Evolutionary conservation across 2,888 invertebrate species (phyloP).

Genomic region (Anoncus sp.): DNA sequence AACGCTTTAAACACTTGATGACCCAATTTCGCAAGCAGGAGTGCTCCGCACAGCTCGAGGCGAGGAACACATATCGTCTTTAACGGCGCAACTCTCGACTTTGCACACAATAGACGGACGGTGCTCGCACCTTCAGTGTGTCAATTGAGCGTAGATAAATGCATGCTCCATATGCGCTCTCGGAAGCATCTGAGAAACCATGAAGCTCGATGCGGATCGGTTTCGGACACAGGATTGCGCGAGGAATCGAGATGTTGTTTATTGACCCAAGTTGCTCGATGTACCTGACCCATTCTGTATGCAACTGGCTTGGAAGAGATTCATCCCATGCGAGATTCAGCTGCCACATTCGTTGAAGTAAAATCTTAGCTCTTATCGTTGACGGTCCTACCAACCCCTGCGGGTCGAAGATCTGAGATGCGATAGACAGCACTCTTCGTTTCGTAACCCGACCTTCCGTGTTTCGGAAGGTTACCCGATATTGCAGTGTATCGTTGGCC

Average conservation of each 20-base stretch:
- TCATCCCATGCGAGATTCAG: neutral
- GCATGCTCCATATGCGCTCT: conserved; percentile 50
- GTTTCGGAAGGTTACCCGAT: too few relatives aligned
- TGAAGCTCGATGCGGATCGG: conserved; percentile 47
- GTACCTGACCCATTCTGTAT: neutral
- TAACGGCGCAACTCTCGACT: conserved; percentile 42
- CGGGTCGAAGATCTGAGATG: too few relatives aligned
- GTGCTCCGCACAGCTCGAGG: conserved; percentile 37
- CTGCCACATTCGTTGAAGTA: too few relatives aligned
- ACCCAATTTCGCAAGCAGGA: conserved; percentile 5
- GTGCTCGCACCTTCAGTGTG: neutral
- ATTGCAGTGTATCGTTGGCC: too few relatives aligned
- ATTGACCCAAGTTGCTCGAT: conserved; percentile 10
- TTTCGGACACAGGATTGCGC: neutral
- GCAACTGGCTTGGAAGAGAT: neutral
- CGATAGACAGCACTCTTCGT: too few relatives aligned
- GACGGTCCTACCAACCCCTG: too few relatives aligned
- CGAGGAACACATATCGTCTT: conserved; percentile 35
- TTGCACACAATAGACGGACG: conserved; percentile 23
- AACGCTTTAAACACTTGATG: conserved; percentile 14
- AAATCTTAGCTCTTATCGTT: too few relatives aligned
- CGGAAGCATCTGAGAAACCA: conserved; percentile 62
- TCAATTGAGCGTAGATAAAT: conserved; percentile 33
- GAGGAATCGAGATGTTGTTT: conserved; percentile 46
- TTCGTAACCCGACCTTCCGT: too few relatives aligned